Base-by-base conservation (phyloP, 1,140 invertebrate species). In the Agrilus planipennis region DNA sequence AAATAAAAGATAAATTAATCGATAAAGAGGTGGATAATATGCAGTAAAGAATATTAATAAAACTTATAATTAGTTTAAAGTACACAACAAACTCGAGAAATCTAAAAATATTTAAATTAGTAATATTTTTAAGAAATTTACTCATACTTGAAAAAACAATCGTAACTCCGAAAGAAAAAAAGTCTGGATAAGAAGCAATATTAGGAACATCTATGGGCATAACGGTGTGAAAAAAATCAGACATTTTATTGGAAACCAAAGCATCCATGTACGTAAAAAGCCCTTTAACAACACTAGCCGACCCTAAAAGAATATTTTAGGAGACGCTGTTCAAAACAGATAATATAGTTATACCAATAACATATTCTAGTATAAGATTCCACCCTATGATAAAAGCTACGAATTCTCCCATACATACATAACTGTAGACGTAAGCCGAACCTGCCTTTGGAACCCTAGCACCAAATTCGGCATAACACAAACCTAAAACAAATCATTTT, bases 291-390 rank as follows among this genome's bases (percentile, higher is more conserved):
- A 86, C 80, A 44, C 81, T 81, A 2, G 83, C 82, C 2, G 77
- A 74, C 22, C 72, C 73, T 74, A 47, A 18, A 50, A 48, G 38
- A 40, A 17, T 35, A 4, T 11, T 17, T 15, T 7, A 11, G 41
- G 62, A 7, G 73, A 72, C 50, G 73, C 73, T 5, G 4, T 10
- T 17, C 34, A 35, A 17, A 7, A 29, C 29, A 14, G 11, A n/a
- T 65, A n/a, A n/a, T n/a, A n/a, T n/a, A n/a, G n/a, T n/a, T n/a
- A n/a, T 62, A 79, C 87, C 88, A 46, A 93, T 90, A 1, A 88
- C 75, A 69, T 92, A 92, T 62, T 92, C 89, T 30, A 92, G 63
- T 42, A 92, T 84, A 2, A 91, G 70, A 63, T 90, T 92, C 89
- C 89, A 92, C 14, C 88, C 87, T 55, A 76, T 84, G 42, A 73